Base-by-base conservation (phyloP, 2,888 invertebrate genomes). In the Hypselothyrea guttata region DNA sequence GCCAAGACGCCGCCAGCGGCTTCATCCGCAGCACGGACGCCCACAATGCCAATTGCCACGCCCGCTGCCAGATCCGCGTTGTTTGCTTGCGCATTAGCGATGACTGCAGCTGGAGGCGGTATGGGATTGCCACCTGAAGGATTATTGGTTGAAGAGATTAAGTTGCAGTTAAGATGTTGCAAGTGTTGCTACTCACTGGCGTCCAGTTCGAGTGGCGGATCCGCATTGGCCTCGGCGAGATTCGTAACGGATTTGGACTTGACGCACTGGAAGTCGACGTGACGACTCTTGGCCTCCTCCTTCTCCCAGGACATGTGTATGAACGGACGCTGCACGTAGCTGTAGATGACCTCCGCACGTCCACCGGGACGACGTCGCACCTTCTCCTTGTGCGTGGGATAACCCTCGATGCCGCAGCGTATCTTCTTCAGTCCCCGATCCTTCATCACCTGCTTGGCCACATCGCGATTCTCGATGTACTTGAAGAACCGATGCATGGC, bases 301-400 rank as follows among this genome's bases (percentile, higher is more conserved):
- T 99, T 99, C 89, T 99, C 99, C 99, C 99, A 99, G 0, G 90
- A 90, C 90, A 90, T 90, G 88, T 98, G 98, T 49, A 99, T 96
- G 90, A 99, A 99, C 0, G 99, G 99, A 0, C 99, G 92, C 89
- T 99, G 99, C 0, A 99, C 99, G 90, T 99, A 99, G 91, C 99
- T 99, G 91, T 99, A 99, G 71, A 99, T 98, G 2, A 90, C 88
- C 91, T 99, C 99, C 0, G 98, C 96, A 2, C 98, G 92, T 0
- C 97, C 97, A 1, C 98, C 98, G 0, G 98, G 96, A 13, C 99
- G 92, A 86, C 96, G 95, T 90, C 98, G 97, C 1, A 99, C 95
- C 89, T 99, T 99, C 89, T 99, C 99, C 88, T 99, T 99, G 91
- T 99, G 98, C 0, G 99, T 99, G 2, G 99, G 99, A 90, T 99